These are phyloP conservation scores for Drosophila hawaiiensis DNA, from an alignment of 2,888 invertebrate genomes.

Conservation along the genomic window DNA sequence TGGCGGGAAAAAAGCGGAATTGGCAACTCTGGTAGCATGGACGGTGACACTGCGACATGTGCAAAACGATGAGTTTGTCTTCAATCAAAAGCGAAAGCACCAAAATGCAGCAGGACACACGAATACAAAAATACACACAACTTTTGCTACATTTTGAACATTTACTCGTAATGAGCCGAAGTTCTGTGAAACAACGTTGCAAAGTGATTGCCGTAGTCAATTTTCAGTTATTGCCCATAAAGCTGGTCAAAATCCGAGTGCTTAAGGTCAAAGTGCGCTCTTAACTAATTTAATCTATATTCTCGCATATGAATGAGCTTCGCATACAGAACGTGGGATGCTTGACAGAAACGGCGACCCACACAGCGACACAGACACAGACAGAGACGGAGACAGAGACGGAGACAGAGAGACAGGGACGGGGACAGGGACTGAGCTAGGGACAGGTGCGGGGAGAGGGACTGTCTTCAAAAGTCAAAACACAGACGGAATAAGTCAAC, in stretches of 20 bases:
- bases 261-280: constrained; percentile 54
- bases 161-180: constrained; percentile 1
- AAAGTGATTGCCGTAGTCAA: constrained; percentile 42
- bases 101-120: constrained; percentile 11
- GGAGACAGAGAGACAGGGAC: neutral
- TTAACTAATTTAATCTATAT: constrained; percentile 57
- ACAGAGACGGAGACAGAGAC: neutral
- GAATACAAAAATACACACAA: neutral
- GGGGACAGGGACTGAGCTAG: neutral
- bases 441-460: neutral
- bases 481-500: constrained; percentile 49
- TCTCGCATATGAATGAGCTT: constrained; percentile 32
- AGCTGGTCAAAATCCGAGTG: constrained; percentile 50
- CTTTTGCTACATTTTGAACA: neutral
- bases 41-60: constrained; percentile 68
- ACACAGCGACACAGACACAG: neutral
- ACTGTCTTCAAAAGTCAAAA: constrained; percentile 45
- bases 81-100: constrained; percentile 51
- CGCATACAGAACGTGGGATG: neutral
- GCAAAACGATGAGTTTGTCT: constrained; percentile 49
- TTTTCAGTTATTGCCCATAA: constrained; percentile 48
- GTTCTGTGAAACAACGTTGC: constrained; percentile 11
- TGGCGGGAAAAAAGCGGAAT: neutral
- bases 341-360: neutral
- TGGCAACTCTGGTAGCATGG: neutral